These are phyloP conservation scores for Tribolium madens DNA, from an alignment of 1,140 invertebrate genomes.

Conservation along the genomic window DNA sequence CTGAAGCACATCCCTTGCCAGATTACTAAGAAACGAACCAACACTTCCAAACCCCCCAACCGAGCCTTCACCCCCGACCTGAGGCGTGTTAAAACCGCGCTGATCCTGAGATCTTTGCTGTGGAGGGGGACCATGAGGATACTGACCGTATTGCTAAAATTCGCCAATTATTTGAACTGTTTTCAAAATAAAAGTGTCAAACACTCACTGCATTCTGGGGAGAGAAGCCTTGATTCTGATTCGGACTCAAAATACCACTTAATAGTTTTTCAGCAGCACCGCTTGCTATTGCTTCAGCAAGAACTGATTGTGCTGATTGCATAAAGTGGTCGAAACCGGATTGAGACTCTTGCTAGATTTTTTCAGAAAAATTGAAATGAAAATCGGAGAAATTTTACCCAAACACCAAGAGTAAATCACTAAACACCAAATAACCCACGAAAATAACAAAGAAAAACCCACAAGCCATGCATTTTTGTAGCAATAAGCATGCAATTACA, in stretches of 20 bases:
- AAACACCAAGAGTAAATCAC: background rate
- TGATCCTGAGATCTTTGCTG: conserved; percentile 51
- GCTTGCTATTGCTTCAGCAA: conserved; percentile 58
- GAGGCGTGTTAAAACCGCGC: conserved; percentile 45
- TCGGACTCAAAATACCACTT: conserved; percentile 51
- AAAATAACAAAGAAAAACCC: background rate
- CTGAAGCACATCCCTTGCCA: conserved; percentile 44
- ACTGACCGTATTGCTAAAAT: conserved; percentile 58
- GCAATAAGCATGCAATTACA: background rate
- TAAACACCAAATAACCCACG: background rate
- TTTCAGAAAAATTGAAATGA: background rate
- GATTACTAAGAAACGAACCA: conserved; percentile 45
- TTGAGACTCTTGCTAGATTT: conserved; percentile 4
- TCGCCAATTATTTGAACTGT: background rate
- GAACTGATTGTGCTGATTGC: conserved; percentile 56
- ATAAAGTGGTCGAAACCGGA: conserved; percentile 57
- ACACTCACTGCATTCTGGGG: conserved; percentile 55
- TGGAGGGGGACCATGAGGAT: conserved; percentile 55
- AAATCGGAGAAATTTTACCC: background rate
- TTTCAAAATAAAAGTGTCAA: background rate
- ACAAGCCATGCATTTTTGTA: background rate
- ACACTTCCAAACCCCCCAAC: conserved; percentile 60
- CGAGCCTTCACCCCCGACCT: conserved; percentile 59
- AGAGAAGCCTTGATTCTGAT: conserved; percentile 53
- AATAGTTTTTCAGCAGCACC: conserved; percentile 60